Evolutionary conservation across 2,113 vertebrate genomes (phyloP).

Genomic region (Phalacrocorax carbo): DNA sequence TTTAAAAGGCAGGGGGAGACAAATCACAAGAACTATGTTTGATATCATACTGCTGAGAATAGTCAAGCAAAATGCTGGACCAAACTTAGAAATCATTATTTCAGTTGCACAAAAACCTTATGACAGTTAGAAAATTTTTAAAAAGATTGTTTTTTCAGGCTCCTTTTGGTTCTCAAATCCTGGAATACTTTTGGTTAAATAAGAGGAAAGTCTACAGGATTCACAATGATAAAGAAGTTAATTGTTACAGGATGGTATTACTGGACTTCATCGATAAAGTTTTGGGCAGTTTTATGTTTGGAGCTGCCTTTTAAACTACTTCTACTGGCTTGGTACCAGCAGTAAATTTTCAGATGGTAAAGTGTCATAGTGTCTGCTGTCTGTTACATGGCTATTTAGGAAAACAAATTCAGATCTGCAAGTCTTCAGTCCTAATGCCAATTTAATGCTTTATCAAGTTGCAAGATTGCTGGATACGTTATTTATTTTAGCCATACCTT

Average conservation of each 20-base stretch:
- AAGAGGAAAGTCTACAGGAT: background rate
- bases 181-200: background rate
- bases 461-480: background rate
- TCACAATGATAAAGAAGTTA: background rate
- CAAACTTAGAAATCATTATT: background rate
- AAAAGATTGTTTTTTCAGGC: background rate
- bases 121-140: background rate
- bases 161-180: background rate
- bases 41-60: background rate
- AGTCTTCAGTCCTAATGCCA: background rate
- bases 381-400: background rate
- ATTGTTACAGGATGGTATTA: background rate
- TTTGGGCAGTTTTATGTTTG: background rate
- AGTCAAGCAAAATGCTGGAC: background rate
- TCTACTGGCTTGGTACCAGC: background rate
- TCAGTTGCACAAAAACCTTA: background rate
- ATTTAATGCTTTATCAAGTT: background rate
- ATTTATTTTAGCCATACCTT: background rate
- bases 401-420: background rate
- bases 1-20: fast-evolving
- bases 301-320: background rate
- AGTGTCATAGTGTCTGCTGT: background rate
- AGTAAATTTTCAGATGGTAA: background rate
- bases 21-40: background rate
- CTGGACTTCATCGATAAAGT: background rate